Base-by-base conservation (phyloP, 2,797 vertebrate species). In the Serranus cabrilla region DNA sequence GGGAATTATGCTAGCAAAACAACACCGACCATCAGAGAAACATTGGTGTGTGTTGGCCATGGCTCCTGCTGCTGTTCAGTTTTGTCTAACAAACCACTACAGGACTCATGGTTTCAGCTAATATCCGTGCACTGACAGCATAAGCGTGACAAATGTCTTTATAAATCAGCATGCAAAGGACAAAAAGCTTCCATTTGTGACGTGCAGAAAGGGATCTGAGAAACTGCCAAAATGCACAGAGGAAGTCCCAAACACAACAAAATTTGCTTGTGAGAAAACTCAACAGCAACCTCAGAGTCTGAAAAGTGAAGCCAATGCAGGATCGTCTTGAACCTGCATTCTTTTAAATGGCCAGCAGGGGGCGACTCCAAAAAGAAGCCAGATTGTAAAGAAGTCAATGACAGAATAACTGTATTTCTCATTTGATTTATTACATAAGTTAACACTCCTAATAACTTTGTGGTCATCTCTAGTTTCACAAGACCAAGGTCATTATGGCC, bases 1-100 rank as follows among this genome's bases (percentile, higher is more conserved):
- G 49, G 20, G 60, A 61, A 51, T 55, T 51, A 47, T 17, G 18
- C 11, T 4, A 21, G 11, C 46, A 67, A 60, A 78, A 62, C 42
- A 14, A 4, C 5, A 23, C 17, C 42, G 70, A 58, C 54, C 39
- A 57, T 49, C 63, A 45, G 7, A 25, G 23, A 50, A 16, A 39
- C 2, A 0, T 34, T 18, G 46, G 42, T 52, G 37, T 39, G 62
- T 25, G 34, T 34, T 23, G 40, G 16, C n/a, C 11, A n/a, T 20
- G 21, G 34, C 55, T 9, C 34, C 27, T 31, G 34, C 11, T 51
- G 17, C 11, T 10, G 14, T 14, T 59, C 39, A 0, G 1, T 64
- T 75, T 64, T 20, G 2, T 68, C 51, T 56, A 16, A 4, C n/a
- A 60, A 49, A 40, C 12, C 1, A 37, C 17, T 11, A 49, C 13